A percentile compares a stretch with the other conserved stretches of the same genome.
Conservation (phyloP, 2,113 vertebrate species). For the Cathartes aura region DNA sequence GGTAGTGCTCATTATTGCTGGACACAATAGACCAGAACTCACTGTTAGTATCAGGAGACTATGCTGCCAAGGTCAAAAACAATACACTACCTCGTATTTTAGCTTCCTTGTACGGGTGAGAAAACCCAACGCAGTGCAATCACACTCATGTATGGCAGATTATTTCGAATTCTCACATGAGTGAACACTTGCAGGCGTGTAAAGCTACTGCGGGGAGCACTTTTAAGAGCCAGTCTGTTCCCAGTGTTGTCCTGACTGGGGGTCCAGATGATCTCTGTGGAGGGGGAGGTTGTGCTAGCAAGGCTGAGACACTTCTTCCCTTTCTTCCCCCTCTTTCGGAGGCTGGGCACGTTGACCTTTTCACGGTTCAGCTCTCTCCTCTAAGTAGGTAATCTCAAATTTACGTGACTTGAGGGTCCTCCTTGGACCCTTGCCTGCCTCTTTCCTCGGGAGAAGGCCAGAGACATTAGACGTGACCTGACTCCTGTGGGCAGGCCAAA, state of each 20-base stretch:
- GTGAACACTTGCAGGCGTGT: accelerated
- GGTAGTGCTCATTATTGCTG: constrained; percentile 25
- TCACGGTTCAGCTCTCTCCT: not conserved
- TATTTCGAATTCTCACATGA: not conserved
- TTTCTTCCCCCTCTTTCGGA: accelerated
- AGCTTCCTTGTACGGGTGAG: not conserved
- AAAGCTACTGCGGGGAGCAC: too few species aligned
- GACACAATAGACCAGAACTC: constrained; percentile 9
- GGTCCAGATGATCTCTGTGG: not conserved
- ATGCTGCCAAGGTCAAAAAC: constrained; percentile 30
- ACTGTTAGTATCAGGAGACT: not conserved
- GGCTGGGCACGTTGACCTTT: not conserved
- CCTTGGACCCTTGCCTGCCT: too few species aligned
- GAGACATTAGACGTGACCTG: accelerated
- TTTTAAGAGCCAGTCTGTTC: not conserved
- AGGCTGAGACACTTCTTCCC: not conserved
- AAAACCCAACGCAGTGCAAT: not conserved
- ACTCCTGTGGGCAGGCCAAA: not conserved
- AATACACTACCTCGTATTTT: not conserved
- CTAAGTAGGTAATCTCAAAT: not conserved
- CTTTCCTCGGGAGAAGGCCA: not conserved
- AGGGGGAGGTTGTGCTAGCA: not conserved
- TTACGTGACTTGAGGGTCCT: not conserved
- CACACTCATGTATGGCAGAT: too few species aligned
- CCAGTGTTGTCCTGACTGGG: accelerated